phyloP scores from a whole-genome alignment of 2,888 invertebrate genomes.

The Thera obeliscata region DNA sequence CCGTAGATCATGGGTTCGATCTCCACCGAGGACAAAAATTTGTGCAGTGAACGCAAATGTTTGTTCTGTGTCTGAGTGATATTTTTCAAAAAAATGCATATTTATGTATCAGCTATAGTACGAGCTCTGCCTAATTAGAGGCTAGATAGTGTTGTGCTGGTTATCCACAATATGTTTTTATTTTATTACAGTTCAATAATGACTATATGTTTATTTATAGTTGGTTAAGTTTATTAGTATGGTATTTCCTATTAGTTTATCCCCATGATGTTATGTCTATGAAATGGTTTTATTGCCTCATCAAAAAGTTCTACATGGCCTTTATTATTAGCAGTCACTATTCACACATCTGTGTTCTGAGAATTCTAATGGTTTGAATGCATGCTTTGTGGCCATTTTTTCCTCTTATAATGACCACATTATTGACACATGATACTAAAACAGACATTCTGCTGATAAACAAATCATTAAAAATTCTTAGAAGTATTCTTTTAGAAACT shows the following conservation, averaged over 20 bases:
- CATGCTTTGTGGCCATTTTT: slow-evolving; percentile 23
- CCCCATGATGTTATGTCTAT: slow-evolving; percentile 6
- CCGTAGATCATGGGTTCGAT: too few species aligned
- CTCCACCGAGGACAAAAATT: too few species aligned
- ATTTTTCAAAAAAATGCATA: too few species aligned
- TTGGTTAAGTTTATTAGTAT: slow-evolving; percentile 1
- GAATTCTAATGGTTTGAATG: slow-evolving; percentile 25
- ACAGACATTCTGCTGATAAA: neutral
- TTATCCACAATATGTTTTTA: too few species aligned
- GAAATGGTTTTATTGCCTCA: slow-evolving; percentile 17
- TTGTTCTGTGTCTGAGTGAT: too few species aligned
- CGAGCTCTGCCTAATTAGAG: too few species aligned
- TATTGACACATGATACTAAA: slow-evolving; percentile 4
- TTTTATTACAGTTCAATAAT: too few species aligned
- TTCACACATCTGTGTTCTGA: slow-evolving; percentile 32
- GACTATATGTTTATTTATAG: neutral
- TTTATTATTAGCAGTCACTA: slow-evolving; percentile 26
- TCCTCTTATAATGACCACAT: slow-evolving; percentile 17
- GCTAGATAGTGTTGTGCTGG: too few species aligned
- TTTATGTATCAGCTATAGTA: too few species aligned
- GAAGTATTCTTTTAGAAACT: too few species aligned
- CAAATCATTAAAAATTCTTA: too few species aligned
- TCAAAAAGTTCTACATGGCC: slow-evolving; percentile 18
- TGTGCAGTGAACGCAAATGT: too few species aligned
- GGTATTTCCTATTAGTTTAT: slow-evolving; percentile 16